These are phyloP conservation scores for Lamellibrachia columna DNA, from an alignment of 2,888 invertebrate species.

Conservation along the genomic window DNA sequence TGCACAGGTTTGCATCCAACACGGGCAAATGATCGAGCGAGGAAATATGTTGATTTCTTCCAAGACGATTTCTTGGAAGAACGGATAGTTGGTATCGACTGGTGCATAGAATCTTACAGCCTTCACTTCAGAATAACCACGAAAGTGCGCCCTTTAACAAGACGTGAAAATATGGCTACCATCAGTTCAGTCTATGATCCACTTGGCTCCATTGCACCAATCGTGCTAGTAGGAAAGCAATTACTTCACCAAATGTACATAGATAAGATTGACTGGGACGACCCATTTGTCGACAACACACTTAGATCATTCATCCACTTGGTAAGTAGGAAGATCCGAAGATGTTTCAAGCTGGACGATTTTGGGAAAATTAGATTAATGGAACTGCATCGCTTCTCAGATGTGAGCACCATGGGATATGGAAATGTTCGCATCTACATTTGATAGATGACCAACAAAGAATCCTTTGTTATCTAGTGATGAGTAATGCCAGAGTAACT, in stretches of 20 bases:
- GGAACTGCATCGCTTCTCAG: conserved; percentile 44
- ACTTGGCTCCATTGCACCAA: conserved; percentile 42
- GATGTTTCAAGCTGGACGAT: conserved; percentile 34
- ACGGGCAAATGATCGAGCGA: background rate
- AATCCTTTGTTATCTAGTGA: conserved; percentile 40
- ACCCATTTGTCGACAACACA: conserved; percentile 31
- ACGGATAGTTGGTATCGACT: conserved; percentile 35
- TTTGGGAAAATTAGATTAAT: conserved; percentile 34
- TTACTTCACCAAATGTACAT: conserved; percentile 41
- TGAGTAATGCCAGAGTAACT: conserved; percentile 41
- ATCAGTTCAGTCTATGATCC: conserved; percentile 44
- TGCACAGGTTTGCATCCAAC: conserved; percentile 32
- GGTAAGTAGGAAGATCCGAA: background rate
- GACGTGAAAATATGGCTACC: conserved; percentile 41
- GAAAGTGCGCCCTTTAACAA: conserved; percentile 37
- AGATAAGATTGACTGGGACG: conserved; percentile 40
- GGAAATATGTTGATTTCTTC: background rate
- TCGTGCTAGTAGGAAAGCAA: conserved; percentile 39
- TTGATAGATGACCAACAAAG: conserved; percentile 28
- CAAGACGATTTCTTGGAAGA: background rate
- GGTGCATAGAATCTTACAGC: conserved; percentile 43
- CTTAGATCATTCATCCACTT: background rate
- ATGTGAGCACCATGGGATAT: conserved; percentile 42
- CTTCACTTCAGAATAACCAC: conserved; percentile 41
- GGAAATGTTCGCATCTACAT: conserved; percentile 40